Base-by-base conservation (phyloP, 1,140 invertebrate genomes). In the Ladona fulva region DNA sequence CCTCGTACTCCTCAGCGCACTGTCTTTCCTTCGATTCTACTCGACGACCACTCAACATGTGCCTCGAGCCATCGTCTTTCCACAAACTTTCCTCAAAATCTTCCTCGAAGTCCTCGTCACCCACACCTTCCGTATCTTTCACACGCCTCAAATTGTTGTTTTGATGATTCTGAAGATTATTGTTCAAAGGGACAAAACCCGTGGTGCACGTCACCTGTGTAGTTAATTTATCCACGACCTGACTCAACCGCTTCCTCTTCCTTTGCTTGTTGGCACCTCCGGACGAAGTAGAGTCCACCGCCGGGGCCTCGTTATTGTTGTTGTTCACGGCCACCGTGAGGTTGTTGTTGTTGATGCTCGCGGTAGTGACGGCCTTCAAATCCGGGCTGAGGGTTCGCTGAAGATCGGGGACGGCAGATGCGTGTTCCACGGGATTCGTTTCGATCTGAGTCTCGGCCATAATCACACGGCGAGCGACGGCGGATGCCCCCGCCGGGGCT, bases 201-300 rank as follows among this genome's bases (percentile, higher is more conserved):
- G 79, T 24, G 16, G 80, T 76, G 8, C 16, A 25, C 25, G 80
- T 79, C 25, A 81, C 81, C 77, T 91, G 90, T n/a, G 82, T 84
- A 0, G 85, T 82, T 22, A 94, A 84, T 81, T 92, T 92, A 81
- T 92, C 91, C 74, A 94, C 83, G 0, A 94, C 92, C 80, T 92
- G 91, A 78, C 90, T 92, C 19, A 94, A 83, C n/a, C 92, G 86
- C 82, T 92, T 92, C 25, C 92, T 86, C 83, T 93, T 93, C 29
- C 91, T 87, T 77, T 89, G 86, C 79, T 89, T 89, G 52, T 74
- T 52, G 37, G 75, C 76, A 12, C 81, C 79, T 19, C 59, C 52
- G 14, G 42, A 12, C 7, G 29, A 11, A n/a, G 25, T 22, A 12
- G 52, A 66, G 16, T 44, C 52, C 10, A 24, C 25, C 8, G 66